These are phyloP conservation scores for Menidia beryllina DNA, from an alignment of 2,113 vertebrate species.

Conservation along the genomic window DNA sequence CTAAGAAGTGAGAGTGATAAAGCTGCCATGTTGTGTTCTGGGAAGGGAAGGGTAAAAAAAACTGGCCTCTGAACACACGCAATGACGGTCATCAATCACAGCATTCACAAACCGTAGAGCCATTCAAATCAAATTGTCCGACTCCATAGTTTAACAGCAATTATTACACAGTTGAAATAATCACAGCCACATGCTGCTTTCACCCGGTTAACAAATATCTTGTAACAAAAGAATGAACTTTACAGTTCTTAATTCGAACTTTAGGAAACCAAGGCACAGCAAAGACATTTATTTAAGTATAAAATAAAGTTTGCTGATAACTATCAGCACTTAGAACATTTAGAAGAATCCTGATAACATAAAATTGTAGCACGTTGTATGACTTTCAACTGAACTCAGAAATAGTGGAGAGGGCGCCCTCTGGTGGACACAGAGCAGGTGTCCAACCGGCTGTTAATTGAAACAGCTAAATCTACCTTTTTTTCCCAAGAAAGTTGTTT, in stretches of 20 bases:
- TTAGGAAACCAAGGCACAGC: no score
- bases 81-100: constrained; percentile 72
- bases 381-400: background rate
- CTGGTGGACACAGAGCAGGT: constrained; percentile 46
- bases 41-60: constrained; percentile 37
- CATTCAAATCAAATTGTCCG: constrained; percentile 64
- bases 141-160: constrained; percentile 52
- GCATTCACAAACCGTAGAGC: constrained; percentile 57
- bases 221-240: constrained; percentile 7
- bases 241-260: background rate
- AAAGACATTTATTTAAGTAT: no score
- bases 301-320: no score
- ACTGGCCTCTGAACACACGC: constrained; percentile 48
- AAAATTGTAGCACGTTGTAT: background rate
- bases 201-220: constrained; percentile 41
- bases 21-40: constrained; percentile 24
- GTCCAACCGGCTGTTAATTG: background rate
- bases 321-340: no score
- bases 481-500: background rate
- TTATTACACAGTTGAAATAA: constrained; percentile 68
- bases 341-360: background rate
- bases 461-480: background rate
- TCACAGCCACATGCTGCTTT: constrained; percentile 59
- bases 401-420: constrained; percentile 20
- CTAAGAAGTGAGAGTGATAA: constrained; percentile 32